Evolutionary conservation across 2,888 invertebrate species (phyloP), one percentile per base, ranked within the genome.

Genomic region (Ochropacha duplaris): DNA sequence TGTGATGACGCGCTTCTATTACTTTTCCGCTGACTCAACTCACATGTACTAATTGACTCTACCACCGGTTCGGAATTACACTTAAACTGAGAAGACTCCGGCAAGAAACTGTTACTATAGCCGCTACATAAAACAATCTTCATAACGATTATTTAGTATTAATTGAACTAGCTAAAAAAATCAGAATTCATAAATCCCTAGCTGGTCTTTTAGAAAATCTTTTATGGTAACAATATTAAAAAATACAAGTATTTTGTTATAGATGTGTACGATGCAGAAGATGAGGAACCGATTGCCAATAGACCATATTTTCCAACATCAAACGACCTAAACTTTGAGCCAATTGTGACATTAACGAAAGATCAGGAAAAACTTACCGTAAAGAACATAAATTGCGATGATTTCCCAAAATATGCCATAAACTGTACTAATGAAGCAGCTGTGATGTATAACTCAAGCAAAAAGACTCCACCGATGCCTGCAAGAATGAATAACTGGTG

Each of bases 401-500:
- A 81, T 5, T 90, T 90, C 50, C 31, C 77, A 0, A 66, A 59
- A 12, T 90, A 87, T 54, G 83, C 84, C 0, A n/a, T 68, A 1
- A 86, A 88, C 50, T 91, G 90, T 60, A 88, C 86, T 0, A 9
- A 73, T 6, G 75, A 81, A 11, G 87, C 90, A 1, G 87, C 87
- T 0, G 0, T 79, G 1, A 76, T 86, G 36, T 89, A 89, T 58
- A 89, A 90, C 49, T 84, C 84, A 0, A 82, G 72, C 19, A 77
- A 71, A 31, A 87, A 83, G 55, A 68, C 82, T 0, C 90, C 90
- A 0, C 91, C 91, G 0, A 62, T 79, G 73, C 88, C 90, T 0
- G 65, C 71, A 0, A 88, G 84, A 61, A 66, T 92, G 9, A 28
- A 16, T 9, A 79, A 85, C 44, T 92, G 91, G 91, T 92, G 91